A percentile compares a stretch with the other conserved stretches of the same genome.
Evolutionary conservation across 1,140 invertebrate genomes (phyloP).

Genomic region (Caerostris extrusa): DNA sequence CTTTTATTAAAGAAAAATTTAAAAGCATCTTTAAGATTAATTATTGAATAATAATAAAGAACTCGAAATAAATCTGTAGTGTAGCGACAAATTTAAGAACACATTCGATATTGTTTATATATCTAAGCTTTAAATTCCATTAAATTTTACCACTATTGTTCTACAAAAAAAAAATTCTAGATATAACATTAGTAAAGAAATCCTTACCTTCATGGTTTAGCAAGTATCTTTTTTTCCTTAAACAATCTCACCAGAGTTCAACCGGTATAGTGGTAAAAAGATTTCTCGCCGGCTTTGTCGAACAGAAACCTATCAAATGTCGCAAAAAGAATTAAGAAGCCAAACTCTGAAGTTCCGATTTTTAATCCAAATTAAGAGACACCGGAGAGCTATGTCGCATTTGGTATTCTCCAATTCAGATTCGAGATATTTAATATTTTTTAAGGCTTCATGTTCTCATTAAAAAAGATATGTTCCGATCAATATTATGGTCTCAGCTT

Average conservation of each 20-base stretch:
- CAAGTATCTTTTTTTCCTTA: not conserved
- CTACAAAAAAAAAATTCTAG: not conserved
- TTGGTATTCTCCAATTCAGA: not conserved
- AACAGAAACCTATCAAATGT: not conserved
- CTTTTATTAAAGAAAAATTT: no score
- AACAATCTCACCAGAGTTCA: not conserved
- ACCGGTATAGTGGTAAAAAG: not conserved
- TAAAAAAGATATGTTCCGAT: not conserved
- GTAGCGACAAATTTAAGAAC: no score
- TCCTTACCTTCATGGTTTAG: conserved; percentile 10
- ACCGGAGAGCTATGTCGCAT: not conserved
- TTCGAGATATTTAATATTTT: not conserved
- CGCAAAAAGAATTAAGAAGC: not conserved
- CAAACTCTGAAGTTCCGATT: not conserved
- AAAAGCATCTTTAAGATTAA: no score
- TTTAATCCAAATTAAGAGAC: conserved; percentile 28
- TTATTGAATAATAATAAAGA: no score
- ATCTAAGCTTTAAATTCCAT: no score
- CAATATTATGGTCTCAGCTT: no score
- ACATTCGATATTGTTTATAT: no score
- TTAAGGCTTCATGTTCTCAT: not conserved
- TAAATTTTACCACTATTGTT: no score
- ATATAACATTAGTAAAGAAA: not conserved
- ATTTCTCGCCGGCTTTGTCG: not conserved
- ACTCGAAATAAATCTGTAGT: no score